phyloP scores from a whole-genome alignment of 2,113 vertebrate species.

The Alligator sinensis region DNA sequence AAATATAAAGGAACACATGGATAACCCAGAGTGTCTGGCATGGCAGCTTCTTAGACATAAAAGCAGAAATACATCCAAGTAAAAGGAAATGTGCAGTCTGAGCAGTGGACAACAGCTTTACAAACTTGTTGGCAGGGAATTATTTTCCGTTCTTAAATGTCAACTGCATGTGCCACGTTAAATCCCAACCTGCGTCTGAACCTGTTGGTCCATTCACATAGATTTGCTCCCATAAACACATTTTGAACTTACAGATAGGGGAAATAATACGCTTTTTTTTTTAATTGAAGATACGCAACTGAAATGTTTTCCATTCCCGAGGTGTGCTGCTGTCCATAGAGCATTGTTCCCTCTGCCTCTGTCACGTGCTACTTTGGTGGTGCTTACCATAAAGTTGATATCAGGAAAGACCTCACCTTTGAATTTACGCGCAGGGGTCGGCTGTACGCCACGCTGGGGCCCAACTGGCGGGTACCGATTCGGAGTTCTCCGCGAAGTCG shows the following conservation, averaged over 20 bases:
- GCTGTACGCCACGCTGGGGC: conserved; percentile 94
- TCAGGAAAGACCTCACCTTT: conserved; percentile 63
- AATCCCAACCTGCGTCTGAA: not conserved
- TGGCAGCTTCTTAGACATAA: not conserved
- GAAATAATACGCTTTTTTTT: not conserved
- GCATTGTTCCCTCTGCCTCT: not conserved
- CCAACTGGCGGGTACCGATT: conserved; percentile 94
- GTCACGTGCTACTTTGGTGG: not conserved
- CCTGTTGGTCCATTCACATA: not conserved
- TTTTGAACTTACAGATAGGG: not conserved
- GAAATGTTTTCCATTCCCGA: not conserved
- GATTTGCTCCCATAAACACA: not conserved
- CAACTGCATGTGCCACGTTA: not conserved
- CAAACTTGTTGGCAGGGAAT: not conserved
- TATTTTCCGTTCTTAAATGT: not conserved
- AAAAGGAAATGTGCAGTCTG: not conserved
- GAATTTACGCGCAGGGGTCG: conserved; percentile 90
- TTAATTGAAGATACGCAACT: not conserved
- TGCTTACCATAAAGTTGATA: not conserved
- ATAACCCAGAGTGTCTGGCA: no score
- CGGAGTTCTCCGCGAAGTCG: conserved; percentile 90
- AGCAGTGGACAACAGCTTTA: not conserved
- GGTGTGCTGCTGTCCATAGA: not conserved
- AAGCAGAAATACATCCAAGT: not conserved
- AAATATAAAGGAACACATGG: no score